These are phyloP conservation scores for Aptenodytes forsteri DNA, from an alignment of 2,113 vertebrate species.

Conservation along the genomic window DNA sequence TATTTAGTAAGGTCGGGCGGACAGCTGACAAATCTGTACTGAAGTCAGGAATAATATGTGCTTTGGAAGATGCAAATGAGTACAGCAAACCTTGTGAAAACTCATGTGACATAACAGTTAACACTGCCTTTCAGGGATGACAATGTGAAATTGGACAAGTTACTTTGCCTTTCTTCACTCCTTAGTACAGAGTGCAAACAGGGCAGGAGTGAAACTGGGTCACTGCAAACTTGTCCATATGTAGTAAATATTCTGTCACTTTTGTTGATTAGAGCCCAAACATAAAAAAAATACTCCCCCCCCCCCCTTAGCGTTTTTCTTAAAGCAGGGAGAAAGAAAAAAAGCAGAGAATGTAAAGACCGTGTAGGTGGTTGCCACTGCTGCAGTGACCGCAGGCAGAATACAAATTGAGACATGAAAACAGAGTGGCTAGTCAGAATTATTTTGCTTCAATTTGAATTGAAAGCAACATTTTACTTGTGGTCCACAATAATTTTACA, in stretches of 20 bases:
- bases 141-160: slow-evolving; percentile 7
- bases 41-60: slow-evolving; percentile 34
- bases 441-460: not conserved
- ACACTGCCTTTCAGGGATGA: not conserved
- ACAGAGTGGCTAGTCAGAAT: not conserved
- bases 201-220: not conserved
- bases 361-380: not conserved
- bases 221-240: not conserved
- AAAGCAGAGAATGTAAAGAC: too few relatives aligned
- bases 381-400: not conserved
- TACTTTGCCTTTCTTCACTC: slow-evolving; percentile 35
- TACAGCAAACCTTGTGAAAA: not conserved
- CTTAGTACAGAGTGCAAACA: slow-evolving; percentile 5
- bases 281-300: not conserved
- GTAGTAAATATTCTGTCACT: not conserved
- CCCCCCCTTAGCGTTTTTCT: too few relatives aligned
- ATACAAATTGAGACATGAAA: not conserved
- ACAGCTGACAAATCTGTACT: slow-evolving; percentile 41
- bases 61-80: slow-evolving; percentile 40
- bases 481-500: not conserved
- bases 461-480: not conserved
- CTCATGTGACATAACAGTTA: not conserved
- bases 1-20: not conserved
- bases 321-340: too few relatives aligned
- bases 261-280: slow-evolving; percentile 13